phyloP scores from a whole-genome alignment of 2,888 invertebrate genomes.

The Alviniconcha strummeri region DNA sequence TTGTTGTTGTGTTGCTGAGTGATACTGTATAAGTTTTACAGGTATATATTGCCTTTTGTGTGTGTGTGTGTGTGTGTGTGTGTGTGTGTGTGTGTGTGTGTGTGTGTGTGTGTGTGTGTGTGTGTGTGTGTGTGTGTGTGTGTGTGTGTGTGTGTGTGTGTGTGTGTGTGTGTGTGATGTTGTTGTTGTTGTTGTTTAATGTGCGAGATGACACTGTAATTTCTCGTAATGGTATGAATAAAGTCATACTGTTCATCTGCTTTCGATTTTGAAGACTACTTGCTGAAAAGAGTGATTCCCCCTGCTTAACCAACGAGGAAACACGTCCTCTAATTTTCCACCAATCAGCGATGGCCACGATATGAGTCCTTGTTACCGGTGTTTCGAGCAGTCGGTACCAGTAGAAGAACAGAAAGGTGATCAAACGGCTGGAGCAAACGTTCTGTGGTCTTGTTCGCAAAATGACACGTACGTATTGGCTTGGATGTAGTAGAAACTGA shows the following conservation, averaged over 20 bases:
- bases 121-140: background rate
- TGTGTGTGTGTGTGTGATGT: background rate
- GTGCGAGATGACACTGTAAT: background rate
- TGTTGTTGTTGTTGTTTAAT: background rate
- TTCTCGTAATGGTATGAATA: background rate
- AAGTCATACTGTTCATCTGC: background rate
- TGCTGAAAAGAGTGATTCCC: background rate
- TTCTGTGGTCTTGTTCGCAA: background rate
- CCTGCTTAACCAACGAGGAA: constrained; percentile 14
- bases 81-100: background rate
- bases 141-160: background rate
- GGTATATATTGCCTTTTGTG: no score
- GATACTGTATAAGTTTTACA: no score
- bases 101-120: background rate
- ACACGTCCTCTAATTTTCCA: constrained; percentile 39
- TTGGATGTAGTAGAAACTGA: background rate
- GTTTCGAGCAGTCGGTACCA: background rate
- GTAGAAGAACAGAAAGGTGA: background rate
- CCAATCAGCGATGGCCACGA: constrained; percentile 45
- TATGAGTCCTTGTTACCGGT: constrained; percentile 27
- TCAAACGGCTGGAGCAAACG: background rate
- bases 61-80: no score
- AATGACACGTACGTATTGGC: background rate
- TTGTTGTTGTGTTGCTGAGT: no score
- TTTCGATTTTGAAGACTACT: background rate